phyloP scores from a whole-genome alignment of 2,888 invertebrate genomes.

The Ischnura elegans region DNA sequence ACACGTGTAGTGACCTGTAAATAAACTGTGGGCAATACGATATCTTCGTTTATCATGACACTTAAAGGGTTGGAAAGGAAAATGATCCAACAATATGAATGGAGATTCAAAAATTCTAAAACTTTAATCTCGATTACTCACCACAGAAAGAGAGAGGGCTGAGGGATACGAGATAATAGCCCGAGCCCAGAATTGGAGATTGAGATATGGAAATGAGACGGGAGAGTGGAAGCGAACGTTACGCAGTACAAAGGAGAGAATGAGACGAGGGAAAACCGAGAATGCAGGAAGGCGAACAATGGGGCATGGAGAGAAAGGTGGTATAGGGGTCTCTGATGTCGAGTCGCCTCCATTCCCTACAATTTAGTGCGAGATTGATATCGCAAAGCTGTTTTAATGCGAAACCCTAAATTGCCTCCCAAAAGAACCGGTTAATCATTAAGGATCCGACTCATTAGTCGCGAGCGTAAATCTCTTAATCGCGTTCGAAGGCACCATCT shows the following conservation, averaged over 20 bases:
- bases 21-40: too few relatives aligned
- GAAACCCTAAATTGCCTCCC: slow-evolving; percentile 61
- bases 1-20: too few relatives aligned
- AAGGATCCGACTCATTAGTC: slow-evolving; percentile 47
- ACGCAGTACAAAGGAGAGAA: not conserved
- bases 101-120: too few relatives aligned
- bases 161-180: not conserved
- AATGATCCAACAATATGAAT: too few relatives aligned
- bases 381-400: slow-evolving; percentile 58
- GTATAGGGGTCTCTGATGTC: slow-evolving; percentile 39
- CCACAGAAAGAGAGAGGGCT: not conserved
- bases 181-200: not conserved
- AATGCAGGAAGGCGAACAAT: not conserved
- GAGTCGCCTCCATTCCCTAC: slow-evolving; percentile 16
- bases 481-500: slow-evolving; percentile 26
- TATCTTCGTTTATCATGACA: too few relatives aligned
- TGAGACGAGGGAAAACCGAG: not conserved
- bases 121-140: too few relatives aligned
- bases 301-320: not conserved
- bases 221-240: not conserved
- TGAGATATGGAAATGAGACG: not conserved
- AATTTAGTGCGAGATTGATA: slow-evolving; percentile 58
- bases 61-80: too few relatives aligned
- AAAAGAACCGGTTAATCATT: slow-evolving; percentile 45
- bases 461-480: slow-evolving; percentile 60